Evolutionary conservation across 2,888 invertebrate genomes (phyloP).

Genomic region (Ophioninae sp.): DNA sequence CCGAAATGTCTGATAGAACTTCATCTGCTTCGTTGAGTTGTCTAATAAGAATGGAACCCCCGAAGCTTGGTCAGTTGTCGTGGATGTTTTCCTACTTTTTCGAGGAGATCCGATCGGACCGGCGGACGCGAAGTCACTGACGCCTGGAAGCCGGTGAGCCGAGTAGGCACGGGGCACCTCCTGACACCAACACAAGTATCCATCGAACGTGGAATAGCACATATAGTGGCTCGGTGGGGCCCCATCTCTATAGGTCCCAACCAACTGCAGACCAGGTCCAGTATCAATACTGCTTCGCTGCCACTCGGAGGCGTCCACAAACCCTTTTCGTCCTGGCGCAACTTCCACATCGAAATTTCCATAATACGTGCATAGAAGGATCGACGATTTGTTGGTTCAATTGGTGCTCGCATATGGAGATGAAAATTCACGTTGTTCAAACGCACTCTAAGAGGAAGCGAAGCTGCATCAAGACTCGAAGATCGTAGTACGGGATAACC

Average conservation of each 20-base stretch:
- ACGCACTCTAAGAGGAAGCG: no score
- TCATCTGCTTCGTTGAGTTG: not conserved
- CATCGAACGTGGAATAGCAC: constrained; percentile 48
- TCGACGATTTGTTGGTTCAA: not conserved
- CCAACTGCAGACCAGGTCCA: constrained; percentile 44
- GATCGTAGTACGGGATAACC: not conserved
- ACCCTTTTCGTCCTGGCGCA: constrained; percentile 27
- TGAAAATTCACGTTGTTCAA: not conserved
- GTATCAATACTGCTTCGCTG: constrained; percentile 52
- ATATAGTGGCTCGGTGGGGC: constrained; percentile 40
- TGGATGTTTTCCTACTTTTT: constrained; percentile 59
- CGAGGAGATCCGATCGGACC: constrained; percentile 76
- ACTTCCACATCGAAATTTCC: constrained; percentile 8
- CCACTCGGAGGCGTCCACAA: constrained; percentile 42
- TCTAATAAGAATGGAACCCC: not conserved
- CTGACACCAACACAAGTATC: constrained; percentile 69
- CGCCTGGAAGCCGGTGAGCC: constrained; percentile 77
- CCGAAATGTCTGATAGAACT: no score
- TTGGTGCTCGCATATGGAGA: not conserved
- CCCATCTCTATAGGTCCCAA: constrained; percentile 42
- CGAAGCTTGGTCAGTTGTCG: not conserved
- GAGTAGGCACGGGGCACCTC: constrained; percentile 71
- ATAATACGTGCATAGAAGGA: not conserved
- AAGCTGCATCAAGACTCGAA: no score
- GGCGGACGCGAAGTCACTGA: constrained; percentile 80